These are phyloP conservation scores for Sitta carolinensis DNA, from an alignment of 2,797 vertebrate species.

Conservation along the genomic window DNA sequence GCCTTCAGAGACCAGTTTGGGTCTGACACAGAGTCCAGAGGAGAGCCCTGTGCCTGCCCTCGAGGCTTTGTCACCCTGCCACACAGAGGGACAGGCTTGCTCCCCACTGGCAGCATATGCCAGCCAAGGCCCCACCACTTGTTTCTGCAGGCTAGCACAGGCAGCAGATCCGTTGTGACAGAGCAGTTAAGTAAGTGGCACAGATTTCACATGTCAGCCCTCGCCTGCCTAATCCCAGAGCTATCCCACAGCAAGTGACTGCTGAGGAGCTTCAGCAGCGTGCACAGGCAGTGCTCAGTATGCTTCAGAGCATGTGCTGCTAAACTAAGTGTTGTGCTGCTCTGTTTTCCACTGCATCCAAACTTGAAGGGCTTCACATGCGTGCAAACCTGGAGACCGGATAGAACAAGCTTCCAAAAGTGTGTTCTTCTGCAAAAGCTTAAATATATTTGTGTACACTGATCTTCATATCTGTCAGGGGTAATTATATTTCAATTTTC, in stretches of 20 bases:
- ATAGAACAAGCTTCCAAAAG: not conserved
- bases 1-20: not conserved
- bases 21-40: not conserved
- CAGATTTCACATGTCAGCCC: constrained; percentile 54
- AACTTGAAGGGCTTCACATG: not conserved
- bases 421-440: not conserved
- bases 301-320: not conserved
- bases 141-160: not conserved
- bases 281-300: not conserved
- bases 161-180: constrained; percentile 38
- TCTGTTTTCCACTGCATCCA: not conserved
- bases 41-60: not conserved
- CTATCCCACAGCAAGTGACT: constrained; percentile 12
- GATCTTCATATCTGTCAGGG: not conserved
- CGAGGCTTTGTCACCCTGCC: not conserved
- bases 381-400: not conserved
- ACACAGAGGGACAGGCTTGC: rapidly evolving
- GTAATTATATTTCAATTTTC: not conserved
- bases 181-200: constrained; percentile 29
- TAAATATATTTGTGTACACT: not conserved
- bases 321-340: not conserved
- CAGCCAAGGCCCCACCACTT: not conserved
- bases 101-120: not conserved
- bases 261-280: not conserved
- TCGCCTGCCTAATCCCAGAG: not conserved